A percentile compares a stretch with the other conserved stretches of the same genome.
These are phyloP conservation scores for Sebastolobus alascanus DNA, from an alignment of 2,797 vertebrate genomes.

Conservation along the genomic window DNA sequence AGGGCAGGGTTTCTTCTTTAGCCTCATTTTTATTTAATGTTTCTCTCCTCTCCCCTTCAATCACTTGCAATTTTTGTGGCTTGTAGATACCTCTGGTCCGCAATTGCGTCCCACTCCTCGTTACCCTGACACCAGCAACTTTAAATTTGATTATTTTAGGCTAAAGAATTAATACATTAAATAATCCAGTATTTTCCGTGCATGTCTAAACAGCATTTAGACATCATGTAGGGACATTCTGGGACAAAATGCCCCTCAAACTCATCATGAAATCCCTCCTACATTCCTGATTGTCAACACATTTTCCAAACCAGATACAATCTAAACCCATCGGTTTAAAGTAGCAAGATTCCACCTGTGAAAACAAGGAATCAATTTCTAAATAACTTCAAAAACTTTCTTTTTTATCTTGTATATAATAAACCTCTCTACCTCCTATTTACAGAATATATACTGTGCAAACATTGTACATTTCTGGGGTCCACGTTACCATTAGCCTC, in stretches of 20 bases:
- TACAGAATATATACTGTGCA: constrained; percentile 1
- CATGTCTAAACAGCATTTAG: background rate
- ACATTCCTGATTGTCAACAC: background rate
- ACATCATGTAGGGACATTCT: background rate
- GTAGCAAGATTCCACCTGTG: background rate
- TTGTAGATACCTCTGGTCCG: too few species aligned
- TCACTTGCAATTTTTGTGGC: too few species aligned
- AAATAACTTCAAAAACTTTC: background rate
- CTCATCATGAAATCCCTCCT: background rate
- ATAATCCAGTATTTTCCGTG: background rate
- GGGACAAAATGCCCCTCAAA: background rate
- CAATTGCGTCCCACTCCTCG: too few species aligned
- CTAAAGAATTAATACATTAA: background rate
- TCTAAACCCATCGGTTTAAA: background rate
- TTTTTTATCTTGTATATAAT: background rate
- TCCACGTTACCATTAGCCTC: background rate
- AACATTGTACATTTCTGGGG: background rate
- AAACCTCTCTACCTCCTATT: background rate
- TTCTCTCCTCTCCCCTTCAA: too few species aligned
- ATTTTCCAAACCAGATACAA: background rate
- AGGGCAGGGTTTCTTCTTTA: too few species aligned
- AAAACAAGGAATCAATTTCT: background rate
- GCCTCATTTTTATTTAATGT: too few species aligned
- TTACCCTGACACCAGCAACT: background rate
- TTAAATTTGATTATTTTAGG: background rate